These are phyloP conservation scores for Percopsis transmontana DNA, from an alignment of 2,113 vertebrate genomes.

Conservation along the genomic window DNA sequence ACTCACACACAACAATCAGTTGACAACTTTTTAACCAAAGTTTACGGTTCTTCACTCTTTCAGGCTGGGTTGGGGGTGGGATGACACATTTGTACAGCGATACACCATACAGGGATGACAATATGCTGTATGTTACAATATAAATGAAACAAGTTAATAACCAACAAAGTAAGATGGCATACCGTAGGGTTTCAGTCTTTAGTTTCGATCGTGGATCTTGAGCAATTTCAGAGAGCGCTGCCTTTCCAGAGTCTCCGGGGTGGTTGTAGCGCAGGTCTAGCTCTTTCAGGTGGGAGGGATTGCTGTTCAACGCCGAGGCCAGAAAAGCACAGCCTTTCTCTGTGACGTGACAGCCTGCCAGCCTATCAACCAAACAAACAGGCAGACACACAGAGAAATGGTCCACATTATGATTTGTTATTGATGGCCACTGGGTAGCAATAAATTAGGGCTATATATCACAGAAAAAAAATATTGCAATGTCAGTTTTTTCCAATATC, in stretches of 20 bases:
- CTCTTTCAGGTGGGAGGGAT: background rate
- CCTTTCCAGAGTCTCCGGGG: background rate
- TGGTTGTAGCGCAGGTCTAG: slow-evolving; percentile 55
- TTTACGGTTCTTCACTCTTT: no score
- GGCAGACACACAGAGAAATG: background rate
- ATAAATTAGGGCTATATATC: no score
- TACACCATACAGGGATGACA: no score
- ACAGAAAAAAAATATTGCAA: no score
- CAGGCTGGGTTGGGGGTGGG: no score
- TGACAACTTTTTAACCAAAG: background rate
- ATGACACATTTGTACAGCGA: no score
- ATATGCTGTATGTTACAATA: no score
- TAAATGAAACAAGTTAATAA: background rate
- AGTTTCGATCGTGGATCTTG: slow-evolving; percentile 6
- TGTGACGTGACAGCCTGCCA: slow-evolving; percentile 50
- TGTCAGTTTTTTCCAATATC: no score
- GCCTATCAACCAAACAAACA: slow-evolving; percentile 17
- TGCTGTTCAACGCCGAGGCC: background rate
- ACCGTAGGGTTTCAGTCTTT: slow-evolving; percentile 34
- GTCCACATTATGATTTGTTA: background rate
- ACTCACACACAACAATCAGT: background rate
- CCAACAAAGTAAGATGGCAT: background rate
- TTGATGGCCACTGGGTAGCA: background rate
- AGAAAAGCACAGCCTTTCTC: slow-evolving; percentile 30
- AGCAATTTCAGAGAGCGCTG: background rate